These are phyloP conservation scores for Amphipoea oculea DNA, from an alignment of 2,888 invertebrate genomes.

Conservation along the genomic window DNA sequence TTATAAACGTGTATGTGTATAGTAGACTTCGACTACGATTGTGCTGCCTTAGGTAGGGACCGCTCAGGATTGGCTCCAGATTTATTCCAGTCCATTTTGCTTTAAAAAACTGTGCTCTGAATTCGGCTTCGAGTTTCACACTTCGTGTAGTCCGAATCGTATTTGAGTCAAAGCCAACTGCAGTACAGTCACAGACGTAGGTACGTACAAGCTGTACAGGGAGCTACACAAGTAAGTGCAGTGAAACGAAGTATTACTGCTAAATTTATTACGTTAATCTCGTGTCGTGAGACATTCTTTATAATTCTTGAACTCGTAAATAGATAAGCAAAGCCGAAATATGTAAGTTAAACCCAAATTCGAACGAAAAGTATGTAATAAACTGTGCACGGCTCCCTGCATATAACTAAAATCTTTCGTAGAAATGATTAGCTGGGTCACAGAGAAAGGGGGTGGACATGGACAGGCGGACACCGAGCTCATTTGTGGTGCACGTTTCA, in stretches of 20 bases:
- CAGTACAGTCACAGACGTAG: background rate
- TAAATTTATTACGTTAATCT: background rate
- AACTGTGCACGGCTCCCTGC: too few species aligned
- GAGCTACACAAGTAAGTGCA: slow-evolving; percentile 1
- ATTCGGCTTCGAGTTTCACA: slow-evolving; percentile 14
- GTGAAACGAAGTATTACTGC: background rate
- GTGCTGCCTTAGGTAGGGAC: background rate
- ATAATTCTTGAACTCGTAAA: background rate
- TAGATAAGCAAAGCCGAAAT: too few species aligned
- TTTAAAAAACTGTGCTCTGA: slow-evolving; percentile 27
- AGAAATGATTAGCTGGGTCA: background rate
- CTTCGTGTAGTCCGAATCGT: slow-evolving; percentile 4
- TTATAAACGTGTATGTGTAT: background rate
- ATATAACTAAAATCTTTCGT: background rate
- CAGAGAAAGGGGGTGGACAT: background rate
- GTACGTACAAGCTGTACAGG: background rate
- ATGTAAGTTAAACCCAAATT: background rate
- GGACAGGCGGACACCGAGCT: slow-evolving; percentile 11
- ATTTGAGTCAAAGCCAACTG: slow-evolving; percentile 50
- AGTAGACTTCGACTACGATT: background rate
- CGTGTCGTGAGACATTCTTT: background rate
- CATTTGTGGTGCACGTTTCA: slow-evolving; percentile 21
- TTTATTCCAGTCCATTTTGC: slow-evolving; percentile 26
- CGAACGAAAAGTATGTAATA: background rate
- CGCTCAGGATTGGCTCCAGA: background rate